These are phyloP conservation scores for Delia radicum DNA, from an alignment of 1,140 invertebrate genomes.

Conservation along the genomic window DNA sequence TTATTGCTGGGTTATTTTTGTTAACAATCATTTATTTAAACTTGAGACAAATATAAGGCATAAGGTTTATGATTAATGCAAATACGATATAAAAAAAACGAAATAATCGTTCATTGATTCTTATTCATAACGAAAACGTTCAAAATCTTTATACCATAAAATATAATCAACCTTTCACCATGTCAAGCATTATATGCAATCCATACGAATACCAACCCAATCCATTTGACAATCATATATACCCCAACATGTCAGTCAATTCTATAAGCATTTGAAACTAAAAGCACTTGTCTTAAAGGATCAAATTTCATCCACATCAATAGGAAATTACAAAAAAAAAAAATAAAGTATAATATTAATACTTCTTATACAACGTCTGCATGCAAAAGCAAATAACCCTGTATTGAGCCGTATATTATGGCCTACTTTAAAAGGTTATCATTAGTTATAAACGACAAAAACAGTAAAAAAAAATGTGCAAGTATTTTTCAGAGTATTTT, in stretches of 20 bases:
- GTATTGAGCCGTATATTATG: not conserved
- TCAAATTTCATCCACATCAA: slow-evolving; percentile 55
- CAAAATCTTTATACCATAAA: not conserved
- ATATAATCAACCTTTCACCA: not conserved
- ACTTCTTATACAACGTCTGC: not conserved
- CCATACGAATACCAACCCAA: no score
- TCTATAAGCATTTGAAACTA: not conserved
- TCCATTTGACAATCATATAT: no score
- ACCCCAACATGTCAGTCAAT: not conserved
- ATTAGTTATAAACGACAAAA: not conserved
- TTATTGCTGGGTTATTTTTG: not conserved
- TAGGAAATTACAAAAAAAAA: slow-evolving; percentile 10
- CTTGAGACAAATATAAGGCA: not conserved
- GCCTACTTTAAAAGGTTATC: slow-evolving; percentile 1
- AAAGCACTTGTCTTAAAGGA: slow-evolving; percentile 36
- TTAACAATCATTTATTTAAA: not conserved
- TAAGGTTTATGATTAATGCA: not conserved
- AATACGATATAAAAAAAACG: not conserved
- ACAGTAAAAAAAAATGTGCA: not conserved
- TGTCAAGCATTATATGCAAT: not conserved
- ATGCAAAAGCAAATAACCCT: not conserved
- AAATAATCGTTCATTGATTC: slow-evolving; percentile 23
- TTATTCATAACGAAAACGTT: not conserved
- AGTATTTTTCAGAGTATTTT: not conserved
- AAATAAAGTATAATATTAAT: not conserved